These are phyloP conservation scores for Pipra filicauda DNA, from an alignment of 2,113 vertebrate species.

Conservation along the genomic window DNA sequence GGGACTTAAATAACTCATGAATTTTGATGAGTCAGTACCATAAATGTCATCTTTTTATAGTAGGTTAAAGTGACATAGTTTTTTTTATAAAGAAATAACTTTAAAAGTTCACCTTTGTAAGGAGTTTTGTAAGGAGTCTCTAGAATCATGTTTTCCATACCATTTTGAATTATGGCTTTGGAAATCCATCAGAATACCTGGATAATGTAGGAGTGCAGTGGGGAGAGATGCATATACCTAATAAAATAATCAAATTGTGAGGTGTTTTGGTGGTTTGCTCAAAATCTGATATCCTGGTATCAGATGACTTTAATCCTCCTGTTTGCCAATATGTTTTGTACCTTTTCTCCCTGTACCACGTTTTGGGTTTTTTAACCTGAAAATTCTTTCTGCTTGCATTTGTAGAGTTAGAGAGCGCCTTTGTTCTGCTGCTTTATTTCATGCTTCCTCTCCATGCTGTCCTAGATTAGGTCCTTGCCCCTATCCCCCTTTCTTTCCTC, in stretches of 20 bases:
- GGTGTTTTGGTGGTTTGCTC: not conserved
- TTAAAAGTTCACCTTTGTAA: not conserved
- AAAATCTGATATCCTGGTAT: not conserved
- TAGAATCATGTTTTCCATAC: not conserved
- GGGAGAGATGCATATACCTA: not conserved
- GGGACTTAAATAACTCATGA: not conserved
- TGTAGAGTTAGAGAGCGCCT: not conserved
- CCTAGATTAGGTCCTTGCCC: not conserved
- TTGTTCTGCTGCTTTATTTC: not conserved
- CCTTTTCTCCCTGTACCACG: not conserved
- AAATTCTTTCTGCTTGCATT: not conserved
- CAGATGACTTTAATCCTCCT: not conserved
- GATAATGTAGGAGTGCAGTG: not conserved
- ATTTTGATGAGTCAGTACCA: not conserved
- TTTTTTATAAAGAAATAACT: not conserved
- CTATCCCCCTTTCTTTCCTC: not conserved
- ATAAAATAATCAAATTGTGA: not conserved
- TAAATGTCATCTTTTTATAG: not conserved
- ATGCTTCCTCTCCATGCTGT: not conserved
- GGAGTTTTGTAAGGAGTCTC: not conserved
- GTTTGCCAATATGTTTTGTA: not conserved
- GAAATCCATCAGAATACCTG: not conserved
- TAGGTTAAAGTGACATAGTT: rapidly evolving
- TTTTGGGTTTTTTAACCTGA: not conserved
- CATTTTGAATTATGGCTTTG: not conserved